These are phyloP conservation scores for Cranoglanis bouderius DNA, from an alignment of 2,113 vertebrate genomes.

Conservation along the genomic window DNA sequence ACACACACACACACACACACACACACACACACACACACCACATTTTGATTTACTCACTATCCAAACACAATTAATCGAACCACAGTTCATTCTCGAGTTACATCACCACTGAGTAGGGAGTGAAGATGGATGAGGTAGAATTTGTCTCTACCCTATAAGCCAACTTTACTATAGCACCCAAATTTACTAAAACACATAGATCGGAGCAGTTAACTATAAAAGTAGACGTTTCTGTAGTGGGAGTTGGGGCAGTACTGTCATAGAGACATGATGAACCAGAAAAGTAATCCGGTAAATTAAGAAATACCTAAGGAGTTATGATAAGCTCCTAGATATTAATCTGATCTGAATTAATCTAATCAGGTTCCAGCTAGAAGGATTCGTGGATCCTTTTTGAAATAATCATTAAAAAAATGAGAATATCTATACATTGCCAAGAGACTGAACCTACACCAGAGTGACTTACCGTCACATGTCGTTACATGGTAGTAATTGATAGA, in stretches of 20 bases:
- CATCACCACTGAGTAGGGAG: not conserved
- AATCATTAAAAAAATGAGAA: not conserved
- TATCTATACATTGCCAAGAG: not conserved
- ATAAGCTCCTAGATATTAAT: not conserved
- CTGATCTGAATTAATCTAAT: not conserved
- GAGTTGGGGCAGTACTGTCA: not conserved
- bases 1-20: too few species aligned
- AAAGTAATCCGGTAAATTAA: not conserved
- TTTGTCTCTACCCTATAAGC: too few species aligned
- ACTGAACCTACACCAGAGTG: not conserved
- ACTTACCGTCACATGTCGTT: not conserved
- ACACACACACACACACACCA: too few species aligned
- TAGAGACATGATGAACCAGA: not conserved
- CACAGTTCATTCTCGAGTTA: not conserved
- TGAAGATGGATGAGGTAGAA: not conserved
- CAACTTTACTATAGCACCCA: too few species aligned
- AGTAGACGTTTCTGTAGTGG: not conserved
- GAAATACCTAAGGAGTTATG: not conserved
- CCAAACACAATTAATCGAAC: not conserved
- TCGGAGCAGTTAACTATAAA: not conserved
- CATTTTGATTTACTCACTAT: not conserved
- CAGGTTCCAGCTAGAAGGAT: not conserved
- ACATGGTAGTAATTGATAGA: not conserved
- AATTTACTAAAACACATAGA: too few species aligned
- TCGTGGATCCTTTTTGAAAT: not conserved